Percentiles rank a stretch among this genome's conserved stretches.
phyloP scores from a whole-genome alignment of 1,140 invertebrate genomes.

The Zelostemma sp. region DNA sequence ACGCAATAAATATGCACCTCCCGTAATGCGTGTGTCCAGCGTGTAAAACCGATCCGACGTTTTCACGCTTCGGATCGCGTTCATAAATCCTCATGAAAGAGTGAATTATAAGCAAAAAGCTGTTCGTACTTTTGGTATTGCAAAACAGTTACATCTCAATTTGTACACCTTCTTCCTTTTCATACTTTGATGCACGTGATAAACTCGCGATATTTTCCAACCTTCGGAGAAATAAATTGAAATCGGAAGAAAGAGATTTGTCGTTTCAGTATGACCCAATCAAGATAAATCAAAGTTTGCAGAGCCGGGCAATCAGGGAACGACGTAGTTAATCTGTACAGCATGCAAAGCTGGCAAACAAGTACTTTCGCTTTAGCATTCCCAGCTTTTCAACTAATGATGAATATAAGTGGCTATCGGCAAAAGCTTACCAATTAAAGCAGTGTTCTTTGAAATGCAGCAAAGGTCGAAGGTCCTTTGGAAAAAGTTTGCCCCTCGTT shows the following conservation, averaged over 20 bases:
- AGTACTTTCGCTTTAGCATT: slow-evolving; percentile 16
- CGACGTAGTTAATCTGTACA: slow-evolving; percentile 3
- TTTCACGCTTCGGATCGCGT: neutral
- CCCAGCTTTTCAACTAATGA: slow-evolving; percentile 28
- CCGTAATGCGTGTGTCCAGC: slow-evolving; percentile 47
- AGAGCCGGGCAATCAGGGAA: slow-evolving; percentile 2
- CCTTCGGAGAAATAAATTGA: no score
- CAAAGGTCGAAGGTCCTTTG: slow-evolving; percentile 21
- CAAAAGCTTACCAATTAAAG: slow-evolving; percentile 40
- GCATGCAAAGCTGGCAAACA: slow-evolving; percentile 15
- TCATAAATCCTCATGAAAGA: no score
- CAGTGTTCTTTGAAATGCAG: slow-evolving; percentile 34
- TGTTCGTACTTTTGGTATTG: no score
- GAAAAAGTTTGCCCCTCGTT: slow-evolving; percentile 23
- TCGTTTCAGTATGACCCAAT: neutral
- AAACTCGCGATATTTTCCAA: no score
- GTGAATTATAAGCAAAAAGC: no score
- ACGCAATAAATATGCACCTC: slow-evolving; percentile 52
- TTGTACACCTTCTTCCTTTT: no score
- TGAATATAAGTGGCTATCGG: slow-evolving; percentile 40
- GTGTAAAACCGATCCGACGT: neutral
- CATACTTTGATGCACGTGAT: no score
- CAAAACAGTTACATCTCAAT: no score
- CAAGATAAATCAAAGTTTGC: neutral
- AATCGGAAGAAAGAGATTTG: no score